Evolutionary conservation across 2,113 vertebrate genomes (phyloP), one percentile per base, ranked within the genome.

Genomic region (Notarius lentiginosus): DNA sequence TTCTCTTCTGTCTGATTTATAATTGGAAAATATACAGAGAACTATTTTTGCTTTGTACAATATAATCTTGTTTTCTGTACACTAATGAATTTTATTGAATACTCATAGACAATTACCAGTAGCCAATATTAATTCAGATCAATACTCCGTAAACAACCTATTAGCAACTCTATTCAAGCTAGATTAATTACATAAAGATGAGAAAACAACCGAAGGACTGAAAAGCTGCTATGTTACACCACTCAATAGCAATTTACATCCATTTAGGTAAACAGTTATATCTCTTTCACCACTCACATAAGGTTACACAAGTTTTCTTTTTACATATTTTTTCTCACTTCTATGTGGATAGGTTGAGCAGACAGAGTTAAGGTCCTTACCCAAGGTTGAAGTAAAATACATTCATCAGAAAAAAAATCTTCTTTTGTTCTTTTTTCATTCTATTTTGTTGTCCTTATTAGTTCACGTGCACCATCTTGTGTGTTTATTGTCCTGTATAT

Each of bases 71-170:
- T 65, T 14, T 18, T 82, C 12, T 82, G 41, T 49, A 14, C 80
- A 65, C 20, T 30, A 83, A 66, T 83, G 24, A 20, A 18, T 83
- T 68, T 53, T 83, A 83, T 34, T 68, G 24, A 68, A 55, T n/a
- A 34, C 1, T 34, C 24, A 58, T 20, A 34, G 77, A 68, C 30
- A 53, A 83, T 53, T 51, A 55, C 63, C 61, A 55, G 49, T 30
- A 68, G 18, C 49, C 8, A 41, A 34, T 20, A 41, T 20, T 17
- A 60, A 80, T 58, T 34, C 3, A 20, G 22, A 34, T 34, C 27
- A 80, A 20, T 34, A 27, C 14, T 0, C 11, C 73, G n/a, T 47
- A 63, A 63, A 66, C n/a, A 82, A 51, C 24, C 14, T 66, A 66
- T 82, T 14, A 49, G 12, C 15, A 14, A n/a, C 34, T n/a, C 58